These are phyloP conservation scores for Crotalus horridus DNA, from an alignment of 2,113 vertebrate species.

Conservation along the genomic window DNA sequence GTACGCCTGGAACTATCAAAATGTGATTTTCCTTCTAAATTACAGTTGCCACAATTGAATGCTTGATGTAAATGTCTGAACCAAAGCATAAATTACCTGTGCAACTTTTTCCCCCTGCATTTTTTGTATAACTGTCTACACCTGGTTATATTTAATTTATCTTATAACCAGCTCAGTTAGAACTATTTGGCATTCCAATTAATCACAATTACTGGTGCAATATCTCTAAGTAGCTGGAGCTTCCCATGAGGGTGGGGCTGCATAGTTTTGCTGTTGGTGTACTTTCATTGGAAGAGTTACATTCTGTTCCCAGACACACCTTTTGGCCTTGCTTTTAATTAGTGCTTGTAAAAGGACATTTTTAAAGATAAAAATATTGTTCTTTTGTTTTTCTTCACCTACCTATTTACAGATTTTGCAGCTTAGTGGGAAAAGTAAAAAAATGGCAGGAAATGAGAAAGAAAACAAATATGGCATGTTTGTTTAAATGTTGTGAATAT, in stretches of 20 bases:
- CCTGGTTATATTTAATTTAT: background rate
- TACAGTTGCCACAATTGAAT: background rate
- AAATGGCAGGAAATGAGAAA: background rate
- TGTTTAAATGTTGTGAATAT: background rate
- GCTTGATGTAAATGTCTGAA: background rate
- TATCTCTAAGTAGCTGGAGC: constrained; percentile 48
- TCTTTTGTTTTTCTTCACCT: background rate
- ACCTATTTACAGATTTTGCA: background rate
- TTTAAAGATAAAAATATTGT: background rate
- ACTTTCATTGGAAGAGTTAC: constrained; percentile 41
- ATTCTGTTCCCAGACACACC: constrained; percentile 65
- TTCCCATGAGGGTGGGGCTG: constrained; percentile 55
- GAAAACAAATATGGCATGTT: background rate
- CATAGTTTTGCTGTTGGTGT: constrained; percentile 50
- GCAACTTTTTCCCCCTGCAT: background rate
- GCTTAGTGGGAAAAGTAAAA: background rate
- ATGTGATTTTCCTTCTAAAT: background rate
- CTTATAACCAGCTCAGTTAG: constrained; percentile 18
- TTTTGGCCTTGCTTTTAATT: constrained; percentile 50
- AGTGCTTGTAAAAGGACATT: constrained; percentile 41
- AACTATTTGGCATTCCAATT: constrained; percentile 29
- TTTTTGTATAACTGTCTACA: constrained; percentile 1
- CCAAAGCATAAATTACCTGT: background rate
- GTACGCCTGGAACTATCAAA: background rate
- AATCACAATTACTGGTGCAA: constrained; percentile 30